A percentile compares a stretch with the other conserved stretches of the same genome.
phyloP scores from a whole-genome alignment of 2,797 vertebrate genomes.

The Salmo trutta region DNA sequence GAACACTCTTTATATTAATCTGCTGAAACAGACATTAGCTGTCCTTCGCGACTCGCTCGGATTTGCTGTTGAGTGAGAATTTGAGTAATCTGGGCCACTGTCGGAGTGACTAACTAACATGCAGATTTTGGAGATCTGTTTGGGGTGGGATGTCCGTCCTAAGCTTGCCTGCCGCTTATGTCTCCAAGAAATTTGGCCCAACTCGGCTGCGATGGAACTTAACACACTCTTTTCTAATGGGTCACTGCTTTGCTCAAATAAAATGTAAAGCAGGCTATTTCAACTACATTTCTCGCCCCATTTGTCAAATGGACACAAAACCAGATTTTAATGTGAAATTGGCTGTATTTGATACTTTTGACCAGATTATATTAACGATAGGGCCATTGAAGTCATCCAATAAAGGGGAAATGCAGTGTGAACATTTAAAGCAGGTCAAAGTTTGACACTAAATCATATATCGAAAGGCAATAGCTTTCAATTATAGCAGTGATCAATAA shows the following conservation, averaged over 20 bases:
- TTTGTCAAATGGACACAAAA: neutral
- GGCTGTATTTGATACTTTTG: neutral
- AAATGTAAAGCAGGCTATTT: slow-evolving; percentile 23
- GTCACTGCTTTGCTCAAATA: slow-evolving; percentile 33
- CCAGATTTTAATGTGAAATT: neutral
- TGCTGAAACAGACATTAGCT: slow-evolving; percentile 58
- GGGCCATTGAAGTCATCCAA: neutral
- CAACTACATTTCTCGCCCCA: slow-evolving; percentile 14
- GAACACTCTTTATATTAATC: slow-evolving; percentile 60
- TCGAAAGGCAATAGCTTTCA: neutral
- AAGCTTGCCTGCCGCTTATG: slow-evolving; percentile 66
- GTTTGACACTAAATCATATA: neutral
- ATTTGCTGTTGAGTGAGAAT: slow-evolving; percentile 33
- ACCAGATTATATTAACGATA: neutral
- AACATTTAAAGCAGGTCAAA: neutral
- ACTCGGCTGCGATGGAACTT: slow-evolving; percentile 24
- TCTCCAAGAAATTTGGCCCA: slow-evolving; percentile 30
- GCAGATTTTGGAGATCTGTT: slow-evolving; percentile 15
- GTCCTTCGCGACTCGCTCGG: slow-evolving; percentile 58
- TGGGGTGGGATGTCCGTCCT: slow-evolving; percentile 34
- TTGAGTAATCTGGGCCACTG: slow-evolving; percentile 25
- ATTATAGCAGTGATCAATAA: neutral
- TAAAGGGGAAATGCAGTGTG: neutral
- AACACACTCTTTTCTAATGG: slow-evolving; percentile 29
- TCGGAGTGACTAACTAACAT: slow-evolving; percentile 19